phyloP scores from a whole-genome alignment of 2,797 vertebrate genomes.

The Cetoscarus ocellatus region DNA sequence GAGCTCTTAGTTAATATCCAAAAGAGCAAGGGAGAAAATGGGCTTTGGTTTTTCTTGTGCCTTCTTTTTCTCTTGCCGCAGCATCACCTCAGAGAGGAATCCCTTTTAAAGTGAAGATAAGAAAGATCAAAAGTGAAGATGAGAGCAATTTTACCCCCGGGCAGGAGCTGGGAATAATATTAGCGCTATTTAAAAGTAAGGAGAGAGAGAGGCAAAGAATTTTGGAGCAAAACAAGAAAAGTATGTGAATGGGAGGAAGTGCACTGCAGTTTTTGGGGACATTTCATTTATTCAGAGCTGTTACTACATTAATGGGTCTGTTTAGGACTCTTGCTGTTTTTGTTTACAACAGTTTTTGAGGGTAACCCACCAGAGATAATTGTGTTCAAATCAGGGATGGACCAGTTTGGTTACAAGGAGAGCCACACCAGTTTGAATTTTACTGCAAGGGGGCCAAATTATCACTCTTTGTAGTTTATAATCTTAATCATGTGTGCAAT shows the following conservation, averaged over 20 bases:
- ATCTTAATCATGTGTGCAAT: too few relatives aligned
- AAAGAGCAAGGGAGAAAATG: constrained; percentile 7
- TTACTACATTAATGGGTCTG: constrained; percentile 5
- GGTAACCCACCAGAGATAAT: constrained; percentile 7
- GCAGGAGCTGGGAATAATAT: constrained; percentile 32
- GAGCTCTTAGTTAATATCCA: constrained; percentile 46
- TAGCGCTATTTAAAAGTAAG: constrained; percentile 26
- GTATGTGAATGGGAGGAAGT: constrained; percentile 13
- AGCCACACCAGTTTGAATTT: too few relatives aligned
- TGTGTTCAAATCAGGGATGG: constrained; percentile 14
- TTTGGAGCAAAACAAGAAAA: constrained; percentile 19
- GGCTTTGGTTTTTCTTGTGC: constrained; percentile 21
- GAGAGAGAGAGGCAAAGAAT: not conserved
- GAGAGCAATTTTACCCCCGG: constrained; percentile 30
- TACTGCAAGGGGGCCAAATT: too few relatives aligned
- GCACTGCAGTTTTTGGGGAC: constrained; percentile 1
- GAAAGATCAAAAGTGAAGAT: constrained; percentile 39
- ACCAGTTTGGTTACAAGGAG: too few relatives aligned
- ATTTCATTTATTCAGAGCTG: constrained; percentile 5
- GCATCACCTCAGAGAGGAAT: constrained; percentile 48
- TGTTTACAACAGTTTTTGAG: constrained; percentile 41
- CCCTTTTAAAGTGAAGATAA: constrained; percentile 47
- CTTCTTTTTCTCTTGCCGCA: constrained; percentile 38
- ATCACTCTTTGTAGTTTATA: too few relatives aligned
- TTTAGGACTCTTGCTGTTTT: constrained; percentile 4